These are phyloP conservation scores for Boulengeromyrus knoepffleri DNA, from an alignment of 2,113 vertebrate species.

Conservation along the genomic window DNA sequence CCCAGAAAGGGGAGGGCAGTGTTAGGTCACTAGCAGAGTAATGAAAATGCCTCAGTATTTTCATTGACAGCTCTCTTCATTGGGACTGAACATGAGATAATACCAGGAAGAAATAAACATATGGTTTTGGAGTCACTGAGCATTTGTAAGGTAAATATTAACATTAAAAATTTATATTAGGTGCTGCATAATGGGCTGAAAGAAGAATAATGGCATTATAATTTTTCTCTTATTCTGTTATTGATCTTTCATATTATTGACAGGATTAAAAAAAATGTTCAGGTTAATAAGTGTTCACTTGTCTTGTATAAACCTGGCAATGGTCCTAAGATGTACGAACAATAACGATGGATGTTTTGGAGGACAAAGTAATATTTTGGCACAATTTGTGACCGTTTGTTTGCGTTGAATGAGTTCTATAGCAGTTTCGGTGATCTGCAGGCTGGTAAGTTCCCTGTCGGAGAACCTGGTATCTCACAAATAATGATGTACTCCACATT, in stretches of 20 bases:
- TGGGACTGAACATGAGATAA: neutral
- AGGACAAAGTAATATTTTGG: neutral
- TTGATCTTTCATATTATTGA: neutral
- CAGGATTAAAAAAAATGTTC: neutral
- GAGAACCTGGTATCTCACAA: neutral
- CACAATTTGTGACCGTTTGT: neutral
- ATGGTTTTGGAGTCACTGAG: neutral
- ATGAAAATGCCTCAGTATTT: neutral
- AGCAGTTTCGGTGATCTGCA: neutral
- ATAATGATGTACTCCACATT: neutral
- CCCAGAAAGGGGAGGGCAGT: neutral
- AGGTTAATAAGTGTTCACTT: neutral
- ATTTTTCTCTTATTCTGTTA: neutral
- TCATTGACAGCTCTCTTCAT: neutral
- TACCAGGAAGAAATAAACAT: neutral
- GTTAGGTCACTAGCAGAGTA: neutral
- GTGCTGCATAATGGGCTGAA: neutral
- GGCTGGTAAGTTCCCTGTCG: neutral
- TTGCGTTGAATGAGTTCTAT: neutral
- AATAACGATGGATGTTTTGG: neutral
- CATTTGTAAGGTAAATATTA: neutral
- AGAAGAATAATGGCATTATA: neutral
- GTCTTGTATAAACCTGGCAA: neutral
- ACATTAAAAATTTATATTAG: neutral
- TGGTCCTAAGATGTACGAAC: neutral